Evolutionary conservation across 2,888 invertebrate genomes (phyloP).

Genomic region (Escarpia spicata): DNA sequence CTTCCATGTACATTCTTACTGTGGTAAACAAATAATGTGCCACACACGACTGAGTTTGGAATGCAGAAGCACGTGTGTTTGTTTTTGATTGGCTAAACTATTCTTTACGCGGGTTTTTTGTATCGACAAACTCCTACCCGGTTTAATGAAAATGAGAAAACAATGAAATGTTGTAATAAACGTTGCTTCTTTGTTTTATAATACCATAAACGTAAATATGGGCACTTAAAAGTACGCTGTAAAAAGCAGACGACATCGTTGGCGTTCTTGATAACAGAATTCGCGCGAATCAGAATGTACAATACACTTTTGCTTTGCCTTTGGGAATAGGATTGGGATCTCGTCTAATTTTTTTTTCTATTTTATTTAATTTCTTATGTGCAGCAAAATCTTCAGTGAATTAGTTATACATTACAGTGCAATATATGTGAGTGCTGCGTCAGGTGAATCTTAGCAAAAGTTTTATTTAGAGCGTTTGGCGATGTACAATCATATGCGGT

Average conservation of each 20-base stretch:
- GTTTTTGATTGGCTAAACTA: neutral
- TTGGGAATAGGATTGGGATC: neutral
- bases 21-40: neutral
- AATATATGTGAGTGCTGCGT: neutral
- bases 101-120: neutral
- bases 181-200: neutral
- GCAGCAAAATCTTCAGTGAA: slow-evolving; percentile 3
- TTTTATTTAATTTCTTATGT: slow-evolving; percentile 1
- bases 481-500: neutral
- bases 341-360: neutral
- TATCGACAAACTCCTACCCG: neutral
- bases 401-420: neutral
- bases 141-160: neutral
- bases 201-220: neutral
- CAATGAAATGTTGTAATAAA: neutral
- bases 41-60: neutral
- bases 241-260: neutral
- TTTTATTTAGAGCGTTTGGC: neutral
- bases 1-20: neutral
- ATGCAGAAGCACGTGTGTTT: neutral
- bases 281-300: neutral
- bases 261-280: neutral
- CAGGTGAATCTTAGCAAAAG: neutral
- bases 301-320: neutral
- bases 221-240: neutral